Base-by-base conservation (phyloP, 2,797 vertebrate species). In the Anas bernieri region DNA sequence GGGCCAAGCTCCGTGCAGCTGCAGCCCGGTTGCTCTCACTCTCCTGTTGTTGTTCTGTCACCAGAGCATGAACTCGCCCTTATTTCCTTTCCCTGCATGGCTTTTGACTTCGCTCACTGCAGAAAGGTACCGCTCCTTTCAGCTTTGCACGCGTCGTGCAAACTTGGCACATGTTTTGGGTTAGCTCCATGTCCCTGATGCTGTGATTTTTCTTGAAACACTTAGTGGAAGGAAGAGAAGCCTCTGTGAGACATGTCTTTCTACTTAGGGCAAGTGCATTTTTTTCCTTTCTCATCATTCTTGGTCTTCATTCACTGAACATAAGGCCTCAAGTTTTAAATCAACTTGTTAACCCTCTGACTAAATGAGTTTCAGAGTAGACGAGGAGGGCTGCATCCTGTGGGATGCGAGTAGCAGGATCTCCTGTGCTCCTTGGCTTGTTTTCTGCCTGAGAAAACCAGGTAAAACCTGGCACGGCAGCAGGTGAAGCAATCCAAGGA, bases 1-100 rank as follows among this genome's bases (percentile, higher is more conserved):
- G 7, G 12, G 3, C 35, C 9, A 33, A 15, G 21, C 45, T 46
- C 2, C 0, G 3, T 0, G 8, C 59, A 31, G 61, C 15, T 1
- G 1, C 30, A 10, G 48, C 39, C 46, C 12, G 12, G 21, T 18
- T 21, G n/a, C n/a, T 37, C n/a, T 43, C 37, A 9, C 12, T 68
- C 16, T 33, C 43, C 50, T 1, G 1, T 20, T 12, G 9, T 20
- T 28, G 3, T 43, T 66, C 2, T 5, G 25, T 55, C 52, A 20
- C 43, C 9, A 22, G 37, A 39, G 21, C 11, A 9, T 30, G 18
- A 37, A 22, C 6, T 72, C 5, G 12, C 11, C 28, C 45, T n/a
- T 41, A 2, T 72, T 72, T 86, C 54, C 48, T 85, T 83, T 74
- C 25, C 26, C 17, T 39, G 59, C 6, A 10, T 35, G 54, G 33